These are phyloP conservation scores for Anorthoa munda DNA, from an alignment of 2,888 invertebrate genomes.

Conservation along the genomic window DNA sequence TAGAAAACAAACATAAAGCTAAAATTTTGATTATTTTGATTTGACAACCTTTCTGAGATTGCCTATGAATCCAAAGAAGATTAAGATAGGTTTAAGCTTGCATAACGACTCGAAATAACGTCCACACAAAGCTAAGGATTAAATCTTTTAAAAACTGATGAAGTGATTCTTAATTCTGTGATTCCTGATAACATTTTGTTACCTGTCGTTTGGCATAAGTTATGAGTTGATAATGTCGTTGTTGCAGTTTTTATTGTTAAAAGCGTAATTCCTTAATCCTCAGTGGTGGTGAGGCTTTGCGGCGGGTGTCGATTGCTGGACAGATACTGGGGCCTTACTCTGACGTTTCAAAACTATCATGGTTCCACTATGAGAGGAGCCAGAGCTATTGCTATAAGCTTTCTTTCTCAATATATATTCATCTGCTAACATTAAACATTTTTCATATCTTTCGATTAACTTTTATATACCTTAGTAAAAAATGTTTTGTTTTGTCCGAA, in stretches of 20 bases:
- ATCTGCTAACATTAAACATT: too few species aligned
- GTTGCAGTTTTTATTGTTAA: constrained; percentile 67
- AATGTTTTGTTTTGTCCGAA: too few species aligned
- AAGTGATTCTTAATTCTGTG: constrained; percentile 43
- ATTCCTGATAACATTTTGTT: constrained; percentile 58
- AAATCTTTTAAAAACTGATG: constrained; percentile 40
- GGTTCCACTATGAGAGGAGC: too few species aligned
- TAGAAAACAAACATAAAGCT: background rate
- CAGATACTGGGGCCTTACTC: constrained; percentile 54
- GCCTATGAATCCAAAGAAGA: background rate
- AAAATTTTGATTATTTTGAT: background rate
- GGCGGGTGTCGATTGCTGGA: constrained; percentile 72
- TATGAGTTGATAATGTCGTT: constrained; percentile 57
- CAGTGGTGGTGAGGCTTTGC: constrained; percentile 52
- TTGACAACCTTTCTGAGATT: background rate
- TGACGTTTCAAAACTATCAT: too few species aligned
- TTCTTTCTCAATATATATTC: too few species aligned
- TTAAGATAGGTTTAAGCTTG: constrained; percentile 16
- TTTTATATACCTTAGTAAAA: too few species aligned
- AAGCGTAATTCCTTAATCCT: constrained; percentile 70
- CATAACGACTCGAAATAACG: constrained; percentile 39
- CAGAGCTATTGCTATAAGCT: too few species aligned
- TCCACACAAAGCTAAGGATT: constrained; percentile 35
- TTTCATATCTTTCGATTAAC: too few species aligned
- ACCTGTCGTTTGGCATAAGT: constrained; percentile 62